phyloP scores from a whole-genome alignment of 1,140 invertebrate species.

The Drosophila jambulina region DNA sequence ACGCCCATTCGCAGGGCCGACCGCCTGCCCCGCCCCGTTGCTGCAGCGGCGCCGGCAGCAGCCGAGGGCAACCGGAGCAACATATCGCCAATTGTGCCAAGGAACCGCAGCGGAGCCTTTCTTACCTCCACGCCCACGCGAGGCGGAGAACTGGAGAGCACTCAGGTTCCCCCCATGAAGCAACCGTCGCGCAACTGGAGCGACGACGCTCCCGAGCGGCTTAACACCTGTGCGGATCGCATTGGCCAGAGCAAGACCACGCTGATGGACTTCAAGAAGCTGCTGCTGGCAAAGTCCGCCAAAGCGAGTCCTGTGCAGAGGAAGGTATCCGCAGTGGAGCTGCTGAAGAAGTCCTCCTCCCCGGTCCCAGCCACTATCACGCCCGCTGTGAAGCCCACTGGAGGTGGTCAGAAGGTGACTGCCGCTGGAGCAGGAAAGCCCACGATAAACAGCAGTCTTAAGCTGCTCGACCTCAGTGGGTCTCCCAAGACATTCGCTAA shows the following conservation, averaged over 20 bases:
- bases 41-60: constrained; percentile 9
- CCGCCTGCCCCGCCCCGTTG: constrained; percentile 67
- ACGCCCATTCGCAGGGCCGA: constrained; percentile 80
- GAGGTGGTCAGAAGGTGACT: constrained; percentile 20
- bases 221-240: constrained; percentile 87
- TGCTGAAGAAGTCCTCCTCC: constrained; percentile 88
- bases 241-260: constrained; percentile 89
- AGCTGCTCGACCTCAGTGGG: constrained; percentile 87
- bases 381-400: neutral
- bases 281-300: constrained; percentile 88
- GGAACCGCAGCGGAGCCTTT: constrained; percentile 85
- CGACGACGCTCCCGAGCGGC: constrained; percentile 86
- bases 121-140: constrained; percentile 87
- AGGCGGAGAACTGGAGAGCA: constrained; percentile 33
- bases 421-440: constrained; percentile 48
- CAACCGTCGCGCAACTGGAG: constrained; percentile 74
- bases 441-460: constrained; percentile 83
- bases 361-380: neutral
- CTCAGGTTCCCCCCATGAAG: constrained; percentile 63
- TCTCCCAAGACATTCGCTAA: constrained; percentile 89
- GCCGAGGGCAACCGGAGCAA: constrained; percentile 64
- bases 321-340: constrained; percentile 93
- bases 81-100: constrained; percentile 89
- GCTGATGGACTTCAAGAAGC: constrained; percentile 92
- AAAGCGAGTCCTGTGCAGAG: constrained; percentile 85